These are phyloP conservation scores for Steatornis caripensis DNA, from an alignment of 2,113 vertebrate species.

Conservation along the genomic window DNA sequence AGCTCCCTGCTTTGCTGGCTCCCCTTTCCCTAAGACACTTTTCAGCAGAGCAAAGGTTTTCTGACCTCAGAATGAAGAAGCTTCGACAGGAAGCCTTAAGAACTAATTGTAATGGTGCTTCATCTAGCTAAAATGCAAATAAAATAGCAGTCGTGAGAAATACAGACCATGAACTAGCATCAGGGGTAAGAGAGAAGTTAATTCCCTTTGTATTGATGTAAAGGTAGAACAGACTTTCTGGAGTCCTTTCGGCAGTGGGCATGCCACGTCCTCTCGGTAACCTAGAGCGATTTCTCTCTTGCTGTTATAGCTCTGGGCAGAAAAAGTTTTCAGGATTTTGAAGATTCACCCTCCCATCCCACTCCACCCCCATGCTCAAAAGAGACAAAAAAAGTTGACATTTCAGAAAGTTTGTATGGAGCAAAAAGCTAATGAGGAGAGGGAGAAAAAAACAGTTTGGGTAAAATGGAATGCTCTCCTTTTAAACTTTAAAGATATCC, in stretches of 20 bases:
- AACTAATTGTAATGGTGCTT: not conserved
- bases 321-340: not conserved
- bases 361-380: not conserved
- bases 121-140: not conserved
- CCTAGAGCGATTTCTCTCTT: not conserved
- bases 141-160: not conserved
- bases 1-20: conserved; percentile 12
- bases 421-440: not conserved
- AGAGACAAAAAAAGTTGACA: not conserved
- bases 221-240: not conserved
- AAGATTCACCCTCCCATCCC: not conserved
- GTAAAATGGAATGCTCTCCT: conserved; percentile 7
- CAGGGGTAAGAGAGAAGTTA: not conserved
- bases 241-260: not conserved
- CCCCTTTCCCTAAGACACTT: not conserved
- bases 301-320: not conserved
- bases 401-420: not conserved
- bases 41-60: not conserved
- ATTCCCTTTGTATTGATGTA: not conserved
- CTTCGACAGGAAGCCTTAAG: not conserved
- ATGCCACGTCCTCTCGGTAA: rapidly evolving
- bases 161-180: not conserved
- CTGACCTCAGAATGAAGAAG: not conserved
- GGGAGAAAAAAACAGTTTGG: not conserved
- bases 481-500: conserved; percentile 21